Evolutionary conservation across 2,113 vertebrate genomes (phyloP).

Genomic region (Callospermophilus lateralis): DNA sequence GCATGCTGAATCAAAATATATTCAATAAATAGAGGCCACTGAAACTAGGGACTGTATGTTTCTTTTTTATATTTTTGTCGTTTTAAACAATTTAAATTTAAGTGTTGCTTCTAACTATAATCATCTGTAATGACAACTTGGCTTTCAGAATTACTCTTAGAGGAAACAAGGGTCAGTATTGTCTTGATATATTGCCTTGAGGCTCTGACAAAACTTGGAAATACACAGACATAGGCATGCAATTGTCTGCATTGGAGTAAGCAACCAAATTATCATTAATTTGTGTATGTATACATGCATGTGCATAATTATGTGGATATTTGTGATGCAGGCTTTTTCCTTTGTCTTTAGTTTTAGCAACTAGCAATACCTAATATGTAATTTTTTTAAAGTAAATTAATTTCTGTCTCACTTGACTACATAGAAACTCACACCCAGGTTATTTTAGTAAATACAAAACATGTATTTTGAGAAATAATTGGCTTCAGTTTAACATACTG

Average conservation of each 20-base stretch:
- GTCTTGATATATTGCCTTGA: neutral
- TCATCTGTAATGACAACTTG: neutral
- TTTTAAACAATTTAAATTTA: neutral
- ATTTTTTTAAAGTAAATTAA: neutral
- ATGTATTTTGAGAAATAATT: neutral
- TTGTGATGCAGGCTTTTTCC: neutral
- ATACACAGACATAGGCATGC: neutral
- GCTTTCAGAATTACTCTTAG: neutral
- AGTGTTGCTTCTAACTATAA: neutral
- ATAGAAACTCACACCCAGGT: neutral
- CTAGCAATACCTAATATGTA: neutral
- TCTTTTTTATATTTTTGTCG: neutral
- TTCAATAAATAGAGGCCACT: neutral
- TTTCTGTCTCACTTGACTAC: neutral
- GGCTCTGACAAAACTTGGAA: neutral
- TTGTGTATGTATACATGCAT: neutral
- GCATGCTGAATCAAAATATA: neutral
- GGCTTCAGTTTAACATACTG: neutral
- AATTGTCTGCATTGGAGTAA: neutral
- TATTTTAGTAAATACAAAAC: neutral
- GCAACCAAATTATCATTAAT: neutral
- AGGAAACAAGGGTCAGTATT: neutral
- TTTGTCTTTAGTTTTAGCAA: neutral
- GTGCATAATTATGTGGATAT: neutral
- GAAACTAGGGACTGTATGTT: neutral